These are phyloP conservation scores for Opisthograptis luteolata DNA, from an alignment of 2,888 invertebrate species.

Conservation along the genomic window DNA sequence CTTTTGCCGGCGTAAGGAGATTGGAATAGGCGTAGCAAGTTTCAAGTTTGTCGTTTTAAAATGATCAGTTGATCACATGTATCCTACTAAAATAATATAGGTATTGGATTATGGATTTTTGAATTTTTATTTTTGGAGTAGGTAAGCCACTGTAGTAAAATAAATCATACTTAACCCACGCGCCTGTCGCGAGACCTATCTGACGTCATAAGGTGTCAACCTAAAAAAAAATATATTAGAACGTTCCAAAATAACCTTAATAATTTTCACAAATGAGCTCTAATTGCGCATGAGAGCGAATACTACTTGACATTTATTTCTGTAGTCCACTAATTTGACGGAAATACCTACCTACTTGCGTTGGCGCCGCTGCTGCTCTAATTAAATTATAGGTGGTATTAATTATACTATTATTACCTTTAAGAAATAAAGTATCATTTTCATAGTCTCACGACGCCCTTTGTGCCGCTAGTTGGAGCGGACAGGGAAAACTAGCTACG, in stretches of 20 bases:
- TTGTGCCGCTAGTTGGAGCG: too few species aligned
- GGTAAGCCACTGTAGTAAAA: too few species aligned
- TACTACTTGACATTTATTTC: constrained; percentile 28
- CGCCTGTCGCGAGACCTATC: background rate
- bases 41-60: too few species aligned
- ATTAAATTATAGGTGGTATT: constrained; percentile 8
- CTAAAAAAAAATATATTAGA: constrained; percentile 21
- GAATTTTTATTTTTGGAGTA: too few species aligned
- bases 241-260: constrained; percentile 27
- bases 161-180: background rate
- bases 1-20: too few species aligned
- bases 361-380: constrained; percentile 8
- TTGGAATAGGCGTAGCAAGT: too few species aligned
- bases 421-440: background rate
- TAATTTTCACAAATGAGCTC: constrained; percentile 32
- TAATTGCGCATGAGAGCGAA: constrained; percentile 32
- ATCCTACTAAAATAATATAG: too few species aligned
- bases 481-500: too few species aligned
- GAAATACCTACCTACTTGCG: constrained; percentile 26
- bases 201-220: constrained; percentile 18
- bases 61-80: too few species aligned
- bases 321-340: constrained; percentile 29
- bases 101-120: too few species aligned
- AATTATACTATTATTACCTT: constrained; percentile 3
- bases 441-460: background rate